These are phyloP conservation scores for Ophioninae sp. DNA, from an alignment of 2,888 invertebrate genomes.

Conservation along the genomic window DNA sequence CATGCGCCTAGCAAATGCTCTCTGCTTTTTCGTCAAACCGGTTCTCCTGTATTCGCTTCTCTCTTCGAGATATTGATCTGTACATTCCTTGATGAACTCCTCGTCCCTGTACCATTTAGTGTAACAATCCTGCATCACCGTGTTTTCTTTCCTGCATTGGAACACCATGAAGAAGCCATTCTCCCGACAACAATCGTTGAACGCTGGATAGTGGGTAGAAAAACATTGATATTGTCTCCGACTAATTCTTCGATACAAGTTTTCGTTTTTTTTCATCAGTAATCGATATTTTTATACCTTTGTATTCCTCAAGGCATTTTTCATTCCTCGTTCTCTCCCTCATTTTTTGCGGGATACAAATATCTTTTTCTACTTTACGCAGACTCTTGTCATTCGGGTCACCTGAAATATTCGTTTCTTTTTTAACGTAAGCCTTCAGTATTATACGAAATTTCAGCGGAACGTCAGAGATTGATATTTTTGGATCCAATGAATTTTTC, in stretches of 20 bases:
- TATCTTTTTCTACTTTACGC: constrained; percentile 93
- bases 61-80: constrained; percentile 90
- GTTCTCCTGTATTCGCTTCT: constrained; percentile 91
- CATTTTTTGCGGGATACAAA: constrained; percentile 94
- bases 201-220: constrained; percentile 76
- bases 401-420: constrained; percentile 82
- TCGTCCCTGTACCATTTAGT: constrained; percentile 89
- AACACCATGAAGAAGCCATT: constrained; percentile 87
- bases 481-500: neutral
- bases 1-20: constrained; percentile 49
- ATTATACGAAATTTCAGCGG: neutral
- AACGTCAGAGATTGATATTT: neutral
- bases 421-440: neutral
- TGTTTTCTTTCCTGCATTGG: constrained; percentile 88
- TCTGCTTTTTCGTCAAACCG: constrained; percentile 83
- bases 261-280: neutral
- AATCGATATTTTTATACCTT: constrained; percentile 79
- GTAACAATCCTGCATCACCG: constrained; percentile 87
- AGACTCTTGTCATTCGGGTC: constrained; percentile 92
- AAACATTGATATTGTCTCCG: neutral
- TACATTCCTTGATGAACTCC: constrained; percentile 88
- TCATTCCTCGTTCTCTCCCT: constrained; percentile 90
- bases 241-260: neutral
- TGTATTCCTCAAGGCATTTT: constrained; percentile 89
- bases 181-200: constrained; percentile 85